These are phyloP conservation scores for Achlya flavicornis DNA, from an alignment of 2,888 invertebrate species.

Conservation along the genomic window DNA sequence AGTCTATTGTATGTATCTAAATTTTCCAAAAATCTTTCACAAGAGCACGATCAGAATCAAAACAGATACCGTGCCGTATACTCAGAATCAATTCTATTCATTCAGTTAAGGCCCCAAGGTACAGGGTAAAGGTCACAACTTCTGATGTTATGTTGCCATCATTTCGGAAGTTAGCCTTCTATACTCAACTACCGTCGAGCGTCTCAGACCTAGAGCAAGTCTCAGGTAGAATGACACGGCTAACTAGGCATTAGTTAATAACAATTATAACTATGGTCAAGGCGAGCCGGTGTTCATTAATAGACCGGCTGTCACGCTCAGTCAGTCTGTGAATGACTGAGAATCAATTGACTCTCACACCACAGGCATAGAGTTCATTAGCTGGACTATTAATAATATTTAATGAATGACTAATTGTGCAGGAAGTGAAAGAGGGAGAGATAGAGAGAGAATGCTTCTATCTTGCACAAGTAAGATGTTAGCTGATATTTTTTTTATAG, in stretches of 20 bases:
- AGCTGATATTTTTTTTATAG: no score
- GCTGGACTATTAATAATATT: not conserved
- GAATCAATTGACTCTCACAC: not conserved
- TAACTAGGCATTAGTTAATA: not conserved
- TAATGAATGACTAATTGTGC: not conserved
- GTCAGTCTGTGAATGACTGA: not conserved
- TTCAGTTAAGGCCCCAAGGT: no score
- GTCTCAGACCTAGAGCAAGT: not conserved
- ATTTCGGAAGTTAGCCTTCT: not conserved
- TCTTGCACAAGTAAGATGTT: no score
- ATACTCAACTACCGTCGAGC: not conserved
- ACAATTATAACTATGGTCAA: not conserved
- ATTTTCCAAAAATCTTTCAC: no score
- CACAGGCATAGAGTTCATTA: not conserved
- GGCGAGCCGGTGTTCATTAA: not conserved
- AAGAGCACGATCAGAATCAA: no score
- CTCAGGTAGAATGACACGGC: not conserved
- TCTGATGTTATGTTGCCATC: no score
- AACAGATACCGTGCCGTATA: no score
- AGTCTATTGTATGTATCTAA: no score
- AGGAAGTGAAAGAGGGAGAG: not conserved
- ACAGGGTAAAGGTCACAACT: no score
- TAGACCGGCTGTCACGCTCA: constrained; percentile 1
- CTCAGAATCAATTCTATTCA: no score
- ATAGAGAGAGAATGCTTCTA: not conserved